Conservation (phyloP, 1,140 invertebrate genomes). For the Euwallacea similis region DNA sequence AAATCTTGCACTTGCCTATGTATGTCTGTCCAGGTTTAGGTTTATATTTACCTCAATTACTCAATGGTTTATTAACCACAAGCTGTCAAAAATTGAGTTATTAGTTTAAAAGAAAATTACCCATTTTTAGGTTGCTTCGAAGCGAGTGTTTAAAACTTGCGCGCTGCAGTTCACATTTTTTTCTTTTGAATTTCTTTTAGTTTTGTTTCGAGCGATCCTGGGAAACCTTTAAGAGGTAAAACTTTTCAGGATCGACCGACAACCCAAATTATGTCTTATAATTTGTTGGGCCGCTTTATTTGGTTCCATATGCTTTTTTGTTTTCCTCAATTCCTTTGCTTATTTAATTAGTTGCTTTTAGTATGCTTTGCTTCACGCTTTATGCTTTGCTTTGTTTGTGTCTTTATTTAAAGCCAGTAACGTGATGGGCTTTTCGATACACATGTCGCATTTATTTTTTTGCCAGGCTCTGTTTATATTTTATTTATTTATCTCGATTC, state of each 20-base stretch:
- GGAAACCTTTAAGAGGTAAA: neutral
- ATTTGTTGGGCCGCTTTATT: conserved; percentile 33
- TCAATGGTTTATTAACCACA: neutral
- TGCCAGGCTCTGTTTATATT: conserved; percentile 11
- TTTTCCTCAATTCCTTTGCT: conserved; percentile 32
- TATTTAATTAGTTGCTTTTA: conserved; percentile 34
- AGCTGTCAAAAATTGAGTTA: too few species aligned
- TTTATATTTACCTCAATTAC: too few species aligned
- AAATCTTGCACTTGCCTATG: neutral
- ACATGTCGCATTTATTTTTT: conserved; percentile 24
- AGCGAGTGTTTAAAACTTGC: conserved; percentile 39
- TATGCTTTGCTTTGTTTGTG: conserved; percentile 30
- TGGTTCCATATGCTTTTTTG: conserved; percentile 22
- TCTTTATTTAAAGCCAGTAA: conserved; percentile 14
- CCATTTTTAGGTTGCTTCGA: conserved; percentile 46
- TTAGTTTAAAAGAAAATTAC: neutral
- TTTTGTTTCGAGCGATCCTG: neutral
- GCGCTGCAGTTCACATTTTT: conserved; percentile 45
- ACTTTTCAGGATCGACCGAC: conserved; percentile 30
- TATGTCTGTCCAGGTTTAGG: neutral
- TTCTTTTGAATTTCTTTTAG: conserved; percentile 17
- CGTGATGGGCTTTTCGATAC: conserved; percentile 16
- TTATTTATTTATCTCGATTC: conserved; percentile 7
- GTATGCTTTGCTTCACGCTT: conserved; percentile 33
- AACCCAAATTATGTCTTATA: conserved; percentile 4